These are phyloP conservation scores for Bursaphelenchus okinawaensis DNA, from an alignment of 2,888 invertebrate species.

Conservation along the genomic window DNA sequence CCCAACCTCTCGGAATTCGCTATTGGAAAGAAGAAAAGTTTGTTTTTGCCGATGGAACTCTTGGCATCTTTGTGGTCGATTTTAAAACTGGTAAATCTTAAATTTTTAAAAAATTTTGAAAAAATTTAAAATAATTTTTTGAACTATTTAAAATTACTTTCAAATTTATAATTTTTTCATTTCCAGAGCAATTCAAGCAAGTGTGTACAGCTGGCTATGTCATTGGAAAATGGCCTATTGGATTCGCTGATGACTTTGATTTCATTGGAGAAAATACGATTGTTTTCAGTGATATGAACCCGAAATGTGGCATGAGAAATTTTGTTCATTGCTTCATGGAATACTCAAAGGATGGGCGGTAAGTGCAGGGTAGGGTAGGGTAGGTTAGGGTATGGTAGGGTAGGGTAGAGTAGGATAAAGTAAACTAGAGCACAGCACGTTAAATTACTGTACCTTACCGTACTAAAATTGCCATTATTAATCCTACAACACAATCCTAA, in stretches of 20 bases:
- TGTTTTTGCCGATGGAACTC: conserved; percentile 2
- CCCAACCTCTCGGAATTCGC: conserved; percentile 9
- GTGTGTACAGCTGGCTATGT: background rate
- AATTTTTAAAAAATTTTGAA: too few species aligned
- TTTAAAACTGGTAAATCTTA: conserved; percentile 3
- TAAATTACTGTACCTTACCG: too few species aligned
- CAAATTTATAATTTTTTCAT: too few species aligned
- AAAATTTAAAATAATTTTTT: too few species aligned
- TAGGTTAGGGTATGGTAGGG: too few species aligned
- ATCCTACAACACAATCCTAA: too few species aligned
- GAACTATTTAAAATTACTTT: too few species aligned
- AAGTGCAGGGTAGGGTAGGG: too few species aligned
- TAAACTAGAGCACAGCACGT: too few species aligned
- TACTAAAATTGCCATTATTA: too few species aligned
- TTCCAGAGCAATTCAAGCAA: background rate
- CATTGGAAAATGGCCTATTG: background rate
- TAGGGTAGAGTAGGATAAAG: too few species aligned
- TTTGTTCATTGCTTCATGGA: conserved; percentile 10
- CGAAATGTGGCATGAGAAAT: conserved; percentile 1
- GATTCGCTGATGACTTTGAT: background rate
- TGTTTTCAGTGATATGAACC: conserved; percentile 10
- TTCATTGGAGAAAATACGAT: conserved; percentile 2
- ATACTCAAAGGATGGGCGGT: conserved; percentile 1
- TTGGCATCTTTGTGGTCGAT: conserved; percentile 5
- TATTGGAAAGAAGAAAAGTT: conserved; percentile 11